phyloP scores from a whole-genome alignment of 2,113 vertebrate species.

The Silurus glanis region DNA sequence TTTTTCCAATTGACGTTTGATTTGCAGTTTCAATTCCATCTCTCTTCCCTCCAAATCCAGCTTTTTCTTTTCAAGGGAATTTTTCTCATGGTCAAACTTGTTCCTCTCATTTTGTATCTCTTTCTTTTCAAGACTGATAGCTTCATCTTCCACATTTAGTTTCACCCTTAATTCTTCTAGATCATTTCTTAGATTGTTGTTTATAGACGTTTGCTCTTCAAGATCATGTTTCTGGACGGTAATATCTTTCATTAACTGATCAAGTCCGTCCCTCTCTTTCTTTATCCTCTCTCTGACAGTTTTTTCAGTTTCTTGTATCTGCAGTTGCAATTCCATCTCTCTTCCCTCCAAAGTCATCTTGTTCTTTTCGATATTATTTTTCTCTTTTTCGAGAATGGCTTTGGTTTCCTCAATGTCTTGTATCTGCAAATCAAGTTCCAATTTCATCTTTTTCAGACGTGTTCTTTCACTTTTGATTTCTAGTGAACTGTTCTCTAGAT shows the following conservation, averaged over 20 bases:
- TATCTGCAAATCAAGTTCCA: conserved; percentile 17
- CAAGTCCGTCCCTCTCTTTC: conserved; percentile 10
- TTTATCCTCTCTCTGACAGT: background rate
- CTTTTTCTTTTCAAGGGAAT: background rate
- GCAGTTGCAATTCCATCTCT: too few species aligned
- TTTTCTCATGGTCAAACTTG: background rate
- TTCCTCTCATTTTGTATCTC: conserved; percentile 29
- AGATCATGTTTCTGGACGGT: conserved; percentile 14
- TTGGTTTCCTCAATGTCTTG: too few species aligned
- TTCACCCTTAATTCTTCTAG: background rate
- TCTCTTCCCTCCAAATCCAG: background rate
- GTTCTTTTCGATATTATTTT: too few species aligned
- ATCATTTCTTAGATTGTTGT: background rate
- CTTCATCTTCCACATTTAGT: background rate
- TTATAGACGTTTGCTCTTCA: background rate
- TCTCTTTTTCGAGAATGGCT: too few species aligned
- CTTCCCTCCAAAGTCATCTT: too few species aligned
- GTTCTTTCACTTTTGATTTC: background rate
- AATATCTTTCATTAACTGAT: conserved; percentile 8
- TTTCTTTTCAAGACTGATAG: background rate
- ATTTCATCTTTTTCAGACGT: conserved; percentile 24
- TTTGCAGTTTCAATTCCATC: background rate
- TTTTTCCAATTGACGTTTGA: background rate
- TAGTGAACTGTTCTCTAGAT: background rate
- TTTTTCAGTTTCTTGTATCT: background rate